Conservation (phyloP, 1,140 invertebrate genomes). For the Brachionus paranguensis region DNA sequence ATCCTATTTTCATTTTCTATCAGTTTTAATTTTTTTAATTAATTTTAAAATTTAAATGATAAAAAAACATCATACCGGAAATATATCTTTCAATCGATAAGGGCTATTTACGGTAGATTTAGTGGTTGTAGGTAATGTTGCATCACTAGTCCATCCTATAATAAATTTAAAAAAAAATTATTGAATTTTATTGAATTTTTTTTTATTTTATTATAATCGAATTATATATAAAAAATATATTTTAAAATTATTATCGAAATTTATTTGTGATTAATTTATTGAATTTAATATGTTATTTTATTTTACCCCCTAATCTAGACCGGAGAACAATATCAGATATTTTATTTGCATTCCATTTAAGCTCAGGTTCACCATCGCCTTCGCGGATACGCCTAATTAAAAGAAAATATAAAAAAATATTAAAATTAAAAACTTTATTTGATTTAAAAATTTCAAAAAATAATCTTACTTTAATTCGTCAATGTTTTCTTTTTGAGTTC, state of each 20-base stretch:
- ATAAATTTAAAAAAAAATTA: background rate
- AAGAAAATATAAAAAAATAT: background rate
- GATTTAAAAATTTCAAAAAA: background rate
- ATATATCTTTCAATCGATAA: slow-evolving; percentile 20
- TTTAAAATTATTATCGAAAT: no score
- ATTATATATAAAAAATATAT: no score
- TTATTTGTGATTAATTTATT: background rate
- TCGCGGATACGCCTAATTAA: background rate
- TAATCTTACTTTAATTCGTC: slow-evolving; percentile 9
- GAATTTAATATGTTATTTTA: no score
- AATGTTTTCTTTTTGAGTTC: background rate
- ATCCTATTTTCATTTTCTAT: slow-evolving; percentile 28
- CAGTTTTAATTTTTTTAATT: background rate
- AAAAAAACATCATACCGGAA: background rate
- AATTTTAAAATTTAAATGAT: background rate
- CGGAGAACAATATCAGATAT: slow-evolving; percentile 17
- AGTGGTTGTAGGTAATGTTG: background rate
- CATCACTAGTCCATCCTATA: slow-evolving; percentile 29
- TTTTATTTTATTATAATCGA: no score
- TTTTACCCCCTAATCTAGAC: slow-evolving; percentile 14
- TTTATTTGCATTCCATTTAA: slow-evolving; percentile 28
- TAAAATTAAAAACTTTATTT: background rate
- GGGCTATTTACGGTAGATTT: background rate
- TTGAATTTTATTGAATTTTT: no score
- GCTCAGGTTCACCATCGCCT: background rate